Evolutionary conservation across 2,113 vertebrate species (phyloP), one percentile per base, ranked within the genome.

Genomic region (Sarotherodon lohbergeri): DNA sequence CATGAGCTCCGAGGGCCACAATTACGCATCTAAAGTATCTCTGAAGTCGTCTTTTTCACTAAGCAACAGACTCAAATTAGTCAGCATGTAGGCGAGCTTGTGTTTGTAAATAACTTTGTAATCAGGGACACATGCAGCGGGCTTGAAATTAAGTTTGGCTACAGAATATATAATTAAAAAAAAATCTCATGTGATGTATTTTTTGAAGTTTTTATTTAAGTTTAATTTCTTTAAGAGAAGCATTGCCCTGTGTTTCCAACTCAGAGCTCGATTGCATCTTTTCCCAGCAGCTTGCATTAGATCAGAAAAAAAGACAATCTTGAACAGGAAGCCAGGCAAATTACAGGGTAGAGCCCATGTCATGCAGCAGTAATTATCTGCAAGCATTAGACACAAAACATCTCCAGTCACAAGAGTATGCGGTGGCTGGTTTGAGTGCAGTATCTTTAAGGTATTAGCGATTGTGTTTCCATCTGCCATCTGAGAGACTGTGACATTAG

Each of bases 281-380:
- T 90, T 63, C 87, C 83, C 79, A 61, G 39, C 22, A 81, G 89
- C 89, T 73, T 80, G 71, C 66, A 88, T 94, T 92, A 92, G 90
- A 94, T 94, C 90, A 91, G 90, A 94, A 90, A 76, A 83, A 76
- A 90, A 83, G 87, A 89, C 86, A 82, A 88, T 95, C 91, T 93
- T 71, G 80, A 79, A 85, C 94, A 94, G 95, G 94, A 96, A 95
- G 91, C 86, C 54, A 66, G 63, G 89, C 41, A 95, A 95, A 96
- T 96, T 95, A 92, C 85, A 93, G 94, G 91, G 92, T 92, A 95
- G 73, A 93, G 89, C 91, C 89, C 86, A 34, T 93, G 90, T 93
- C 94, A 94, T 95, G 91, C 91, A 56, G 89, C 59, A 78, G 91
- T 93, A 94, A 95, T 96, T 95, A 94, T 93, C 73, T 80, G 84